These are phyloP conservation scores for Actinia equina DNA, from an alignment of 64 coral and sea anemone species.

Conservation along the genomic window DNA sequence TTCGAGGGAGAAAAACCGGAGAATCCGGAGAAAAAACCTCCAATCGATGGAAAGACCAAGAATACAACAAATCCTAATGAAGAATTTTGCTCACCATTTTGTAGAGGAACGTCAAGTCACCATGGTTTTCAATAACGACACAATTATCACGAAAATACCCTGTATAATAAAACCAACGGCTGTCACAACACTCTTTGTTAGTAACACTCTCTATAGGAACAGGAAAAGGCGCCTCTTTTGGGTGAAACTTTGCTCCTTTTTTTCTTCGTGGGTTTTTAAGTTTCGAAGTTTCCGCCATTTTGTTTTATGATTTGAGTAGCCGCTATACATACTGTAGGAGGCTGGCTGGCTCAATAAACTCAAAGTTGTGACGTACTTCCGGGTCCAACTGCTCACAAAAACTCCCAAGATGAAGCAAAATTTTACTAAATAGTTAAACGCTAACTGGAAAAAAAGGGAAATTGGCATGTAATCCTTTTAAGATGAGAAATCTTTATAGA, in stretches of 20 bases:
- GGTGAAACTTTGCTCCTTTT: conserved; percentile 48
- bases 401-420: too few relatives aligned
- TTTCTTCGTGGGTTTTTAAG: conserved; percentile 69
- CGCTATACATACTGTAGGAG: neutral
- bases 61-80: too few relatives aligned
- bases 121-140: conserved; percentile 78
- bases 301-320: conserved; percentile 17
- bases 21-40: too few relatives aligned
- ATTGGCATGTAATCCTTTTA: too few relatives aligned
- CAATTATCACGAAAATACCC: conserved; percentile 81
- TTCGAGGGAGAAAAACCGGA: too few relatives aligned
- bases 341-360: neutral
- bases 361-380: neutral
- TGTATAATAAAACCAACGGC: conserved; percentile 92
- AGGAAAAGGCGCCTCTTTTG: conserved; percentile 82
- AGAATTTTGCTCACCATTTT: conserved; percentile 52
- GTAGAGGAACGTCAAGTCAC: conserved; percentile 92
- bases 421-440: too few relatives aligned
- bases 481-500: too few relatives aligned
- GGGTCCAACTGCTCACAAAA: too few relatives aligned
- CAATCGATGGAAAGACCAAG: too few relatives aligned
- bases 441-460: too few relatives aligned
- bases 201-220: conserved; percentile 80
- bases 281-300: conserved; percentile 76
- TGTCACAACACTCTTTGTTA: conserved; percentile 30